A percentile compares a stretch with the other conserved stretches of the same genome.
Conservation (phyloP, 2,888 invertebrate genomes). For the Cremastinae sp. region DNA sequence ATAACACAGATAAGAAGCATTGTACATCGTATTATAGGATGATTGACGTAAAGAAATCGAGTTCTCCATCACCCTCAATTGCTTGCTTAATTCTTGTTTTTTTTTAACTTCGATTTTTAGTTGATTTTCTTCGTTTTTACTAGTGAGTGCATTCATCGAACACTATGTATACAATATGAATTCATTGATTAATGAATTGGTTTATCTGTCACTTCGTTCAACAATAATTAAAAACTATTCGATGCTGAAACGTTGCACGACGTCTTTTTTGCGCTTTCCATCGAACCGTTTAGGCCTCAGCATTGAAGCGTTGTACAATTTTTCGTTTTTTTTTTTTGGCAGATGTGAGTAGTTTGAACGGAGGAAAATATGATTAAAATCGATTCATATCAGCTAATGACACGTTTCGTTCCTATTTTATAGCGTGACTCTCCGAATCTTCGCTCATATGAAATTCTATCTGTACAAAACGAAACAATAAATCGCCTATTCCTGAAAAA, state of each 20-base stretch:
- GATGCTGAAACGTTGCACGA: constrained; percentile 59
- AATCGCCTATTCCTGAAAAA: background rate
- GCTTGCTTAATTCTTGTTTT: constrained; percentile 15
- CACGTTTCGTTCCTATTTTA: constrained; percentile 7
- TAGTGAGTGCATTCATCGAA: constrained; percentile 55
- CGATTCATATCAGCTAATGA: constrained; percentile 21
- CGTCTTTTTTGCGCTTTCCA: constrained; percentile 21
- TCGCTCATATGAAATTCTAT: constrained; percentile 12
- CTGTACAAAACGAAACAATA: constrained; percentile 17
- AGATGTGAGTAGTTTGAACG: constrained; percentile 27
- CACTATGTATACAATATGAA: constrained; percentile 50
- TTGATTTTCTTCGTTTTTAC: constrained; percentile 51
- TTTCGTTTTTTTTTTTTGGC: constrained; percentile 10
- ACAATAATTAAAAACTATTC: constrained; percentile 54
- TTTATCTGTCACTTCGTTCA: constrained; percentile 39
- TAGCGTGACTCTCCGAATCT: constrained; percentile 7
- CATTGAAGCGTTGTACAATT: constrained; percentile 39
- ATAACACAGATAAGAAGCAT: constrained; percentile 47
- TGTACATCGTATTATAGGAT: constrained; percentile 41
- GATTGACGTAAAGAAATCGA: constrained; percentile 38
- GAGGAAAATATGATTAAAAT: constrained; percentile 44
- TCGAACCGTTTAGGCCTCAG: constrained; percentile 55
- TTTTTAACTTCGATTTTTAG: constrained; percentile 27
- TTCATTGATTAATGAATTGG: constrained; percentile 20
- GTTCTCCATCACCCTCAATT: background rate